Conservation (phyloP, 2,888 invertebrate genomes). For the Drosophila mimica region DNA sequence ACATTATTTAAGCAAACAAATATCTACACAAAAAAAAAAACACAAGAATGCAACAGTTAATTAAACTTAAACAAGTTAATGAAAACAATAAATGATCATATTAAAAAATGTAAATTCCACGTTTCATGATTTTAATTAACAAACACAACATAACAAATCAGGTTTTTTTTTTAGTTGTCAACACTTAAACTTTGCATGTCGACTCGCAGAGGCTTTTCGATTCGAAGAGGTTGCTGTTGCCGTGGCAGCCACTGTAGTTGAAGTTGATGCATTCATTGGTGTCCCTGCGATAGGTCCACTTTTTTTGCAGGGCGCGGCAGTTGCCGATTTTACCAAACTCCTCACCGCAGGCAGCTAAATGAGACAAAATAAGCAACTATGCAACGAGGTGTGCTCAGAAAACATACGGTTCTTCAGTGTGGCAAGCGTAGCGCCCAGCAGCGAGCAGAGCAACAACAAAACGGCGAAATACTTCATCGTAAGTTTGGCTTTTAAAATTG, state of each 20-base stretch:
- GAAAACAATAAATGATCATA: constrained; percentile 66
- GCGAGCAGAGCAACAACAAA: constrained; percentile 49
- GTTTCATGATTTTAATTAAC: constrained; percentile 24
- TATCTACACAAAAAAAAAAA: constrained; percentile 16
- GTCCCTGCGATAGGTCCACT: constrained; percentile 55
- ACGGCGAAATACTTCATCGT: constrained; percentile 69
- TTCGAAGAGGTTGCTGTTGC: constrained; percentile 91
- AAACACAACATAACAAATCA: not conserved
- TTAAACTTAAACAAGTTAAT: constrained; percentile 60
- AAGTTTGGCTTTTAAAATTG: constrained; percentile 9
- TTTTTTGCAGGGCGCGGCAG: constrained; percentile 28
- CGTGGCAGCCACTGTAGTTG: constrained; percentile 90
- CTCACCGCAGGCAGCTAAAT: constrained; percentile 61
- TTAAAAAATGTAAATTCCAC: constrained; percentile 30
- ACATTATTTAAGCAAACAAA: constrained; percentile 36
- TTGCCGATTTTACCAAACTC: constrained; percentile 54
- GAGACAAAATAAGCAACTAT: not conserved
- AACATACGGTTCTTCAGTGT: constrained; percentile 59
- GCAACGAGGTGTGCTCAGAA: not conserved
- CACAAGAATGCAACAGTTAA: constrained; percentile 41
- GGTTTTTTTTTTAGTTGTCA: too few relatives aligned
- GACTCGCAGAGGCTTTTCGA: constrained; percentile 87
- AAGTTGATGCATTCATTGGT: constrained; percentile 88
- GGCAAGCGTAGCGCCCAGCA: constrained; percentile 55
- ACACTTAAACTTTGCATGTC: constrained; percentile 85